Base-by-base conservation (phyloP, 2,113 vertebrate genomes). In the Promerops cafer region DNA sequence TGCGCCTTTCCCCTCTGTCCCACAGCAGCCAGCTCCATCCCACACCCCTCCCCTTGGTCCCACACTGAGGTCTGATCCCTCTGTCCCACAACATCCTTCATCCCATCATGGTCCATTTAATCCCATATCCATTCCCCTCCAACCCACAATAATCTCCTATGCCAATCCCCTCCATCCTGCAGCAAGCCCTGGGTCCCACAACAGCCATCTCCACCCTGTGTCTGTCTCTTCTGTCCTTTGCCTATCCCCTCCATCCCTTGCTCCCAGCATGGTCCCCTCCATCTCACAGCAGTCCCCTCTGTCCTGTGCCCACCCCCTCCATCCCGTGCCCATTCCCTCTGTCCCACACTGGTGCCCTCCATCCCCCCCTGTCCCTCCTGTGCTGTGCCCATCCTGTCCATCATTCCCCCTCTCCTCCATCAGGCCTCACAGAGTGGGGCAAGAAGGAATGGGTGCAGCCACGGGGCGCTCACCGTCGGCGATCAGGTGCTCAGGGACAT, bases 401-500 rank as follows among this genome's bases (percentile, higher is more conserved):
- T 31, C 15, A 5, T 11, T 57, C 9, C 47, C 61, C 33, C 28
- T 50, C 27, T 40, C 17, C 59, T 24, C 64, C 47, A 12, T 3
- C 4, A 42, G 2, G 45, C 50, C 27, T 66, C 4, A 1, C 37
- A 35, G 94, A 82, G 87, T 7, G 45, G 59, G 37, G 50, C 39
- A 75, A 93, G 85, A 80, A 7, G 13, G 5, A 11, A 16, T 3
- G n/a, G 14, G 13, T 17, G 3, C 37, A 37, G 9, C 27, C 2
- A 1, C 0, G 9, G 61, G 11, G 20, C 3, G 11, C 97, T 98
- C 96, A 99, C 99, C 99, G 4, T 99, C 99, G 2, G 99, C 99
- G 0, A 99, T 99, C 92, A 99, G 99, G 96, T 99, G 99, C 97
- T 99, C 99, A 0, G 99, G 99, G 61, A 99, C 99, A 0, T 99